Base-by-base conservation (phyloP, 2,888 invertebrate species). In the Chaitophorus viminalis region DNA sequence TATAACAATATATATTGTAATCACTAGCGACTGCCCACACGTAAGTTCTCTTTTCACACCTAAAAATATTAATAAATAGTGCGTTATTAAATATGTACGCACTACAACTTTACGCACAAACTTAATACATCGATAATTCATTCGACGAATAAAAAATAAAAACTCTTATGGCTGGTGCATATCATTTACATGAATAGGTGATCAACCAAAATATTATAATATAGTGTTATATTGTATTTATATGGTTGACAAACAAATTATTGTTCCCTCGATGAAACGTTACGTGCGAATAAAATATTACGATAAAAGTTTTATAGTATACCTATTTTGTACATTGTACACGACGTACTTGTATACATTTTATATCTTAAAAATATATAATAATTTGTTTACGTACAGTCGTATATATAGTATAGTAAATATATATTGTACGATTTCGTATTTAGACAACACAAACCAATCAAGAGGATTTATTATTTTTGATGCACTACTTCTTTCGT, bases 391-490 rank as follows among this genome's bases (percentile, higher is more conserved):
- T 46, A 9, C 46, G 46, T 11, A 39, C 8, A 39, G 39, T 39
- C 8, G 46, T 60, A 21, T 3, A 21, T 3, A 4, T 5, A 5
- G 21, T 60, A 60, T 6, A 60, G 60, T 60, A 21, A 60, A 60
- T 6, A 60, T 5, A 60, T 6, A 60, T 5, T 25, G 25, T 60
- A 25, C 60, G 60, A 25, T 18, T 60, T 60, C 60, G 60, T 60
- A 60, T 25, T 60, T 60, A 60, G 60, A 60, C 68, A 39, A 68
- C 79, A 54, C 79, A 29, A 81, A 70, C 81, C 81, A 46, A 82
- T 52, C 82, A 6, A 82, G 70, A 46, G 70, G 46, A 70, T 82
- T 82, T 70, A 70, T 82, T 46, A 70, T 82, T 82, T 52, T 82
- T 70, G 70, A 29, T 70, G 70, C 31, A 79, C 36, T 79, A 79